Conservation (phyloP, 1,140 invertebrate species). For the Andricus grossulariae region DNA sequence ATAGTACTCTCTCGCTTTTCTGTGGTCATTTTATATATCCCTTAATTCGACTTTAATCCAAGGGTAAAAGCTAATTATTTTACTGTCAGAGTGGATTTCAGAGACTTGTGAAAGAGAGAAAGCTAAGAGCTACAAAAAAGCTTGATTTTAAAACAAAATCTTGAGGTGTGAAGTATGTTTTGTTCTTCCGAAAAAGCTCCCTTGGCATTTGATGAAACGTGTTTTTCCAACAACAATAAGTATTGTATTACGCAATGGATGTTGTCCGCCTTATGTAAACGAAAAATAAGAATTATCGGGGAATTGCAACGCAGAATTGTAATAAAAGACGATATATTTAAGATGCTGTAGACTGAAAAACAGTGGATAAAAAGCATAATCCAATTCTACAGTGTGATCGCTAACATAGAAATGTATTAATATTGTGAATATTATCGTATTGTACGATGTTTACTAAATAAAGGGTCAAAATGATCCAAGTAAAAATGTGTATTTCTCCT, state of each 20-base stretch:
- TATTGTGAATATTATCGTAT: slow-evolving; percentile 67
- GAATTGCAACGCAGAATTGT: background rate
- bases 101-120: background rate
- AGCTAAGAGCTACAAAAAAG: background rate
- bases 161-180: background rate
- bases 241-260: background rate
- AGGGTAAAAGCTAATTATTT: too few species aligned
- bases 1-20: background rate
- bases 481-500: background rate
- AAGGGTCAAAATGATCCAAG: slow-evolving; percentile 43
- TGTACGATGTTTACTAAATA: slow-evolving; percentile 68
- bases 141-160: background rate
- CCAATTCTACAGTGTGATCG: slow-evolving; percentile 63
- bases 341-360: slow-evolving; percentile 31
- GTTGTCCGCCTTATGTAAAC: slow-evolving; percentile 21
- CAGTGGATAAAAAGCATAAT: slow-evolving; percentile 43
- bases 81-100: too few species aligned
- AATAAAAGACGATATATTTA: slow-evolving; percentile 8
- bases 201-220: background rate
- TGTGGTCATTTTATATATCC: background rate
- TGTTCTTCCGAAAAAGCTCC: background rate
- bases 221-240: slow-evolving; percentile 1
- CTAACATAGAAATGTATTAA: slow-evolving; percentile 66
- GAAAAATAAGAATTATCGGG: background rate
- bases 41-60: background rate